phyloP scores from a whole-genome alignment of 2,113 vertebrate genomes.

The Prunella fulvescens region DNA sequence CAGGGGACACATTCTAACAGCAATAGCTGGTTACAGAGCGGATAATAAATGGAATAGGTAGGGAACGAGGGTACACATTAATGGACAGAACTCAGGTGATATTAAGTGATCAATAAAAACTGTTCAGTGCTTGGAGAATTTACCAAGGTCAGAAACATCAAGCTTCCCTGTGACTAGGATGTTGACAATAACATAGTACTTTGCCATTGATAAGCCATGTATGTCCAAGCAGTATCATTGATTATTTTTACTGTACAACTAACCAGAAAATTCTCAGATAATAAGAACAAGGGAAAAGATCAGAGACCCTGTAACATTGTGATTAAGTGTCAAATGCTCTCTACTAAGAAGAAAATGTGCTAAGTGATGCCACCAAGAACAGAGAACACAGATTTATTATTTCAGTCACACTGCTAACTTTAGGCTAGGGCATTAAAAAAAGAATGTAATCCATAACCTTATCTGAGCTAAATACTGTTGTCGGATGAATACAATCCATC shows the following conservation, averaged over 20 bases:
- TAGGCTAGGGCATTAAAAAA: not conserved
- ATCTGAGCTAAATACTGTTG: not conserved
- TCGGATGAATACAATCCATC: not conserved
- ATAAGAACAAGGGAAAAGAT: not conserved
- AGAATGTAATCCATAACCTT: not conserved
- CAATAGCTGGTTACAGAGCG: slow-evolving; percentile 70
- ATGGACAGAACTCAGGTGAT: slow-evolving; percentile 60
- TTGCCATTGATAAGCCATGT: not conserved
- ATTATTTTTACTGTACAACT: not conserved
- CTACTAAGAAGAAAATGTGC: not conserved
- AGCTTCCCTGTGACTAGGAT: slow-evolving; percentile 35
- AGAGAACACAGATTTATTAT: not conserved
- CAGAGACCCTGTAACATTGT: not conserved
- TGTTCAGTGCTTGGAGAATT: slow-evolving; percentile 64
- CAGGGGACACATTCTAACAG: slow-evolving; percentile 65
- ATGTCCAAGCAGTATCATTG: not conserved
- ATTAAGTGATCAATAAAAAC: slow-evolving; percentile 75
- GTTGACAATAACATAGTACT: slow-evolving; percentile 22
- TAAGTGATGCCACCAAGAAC: not conserved
- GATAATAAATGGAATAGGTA: slow-evolving; percentile 73
- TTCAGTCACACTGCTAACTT: not conserved
- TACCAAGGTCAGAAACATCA: slow-evolving; percentile 71
- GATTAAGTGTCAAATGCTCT: not conserved
- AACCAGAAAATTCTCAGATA: not conserved
- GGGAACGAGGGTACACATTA: slow-evolving; percentile 67